phyloP scores from a whole-genome alignment of 2,797 vertebrate genomes.

The Bucorvus abyssinicus region DNA sequence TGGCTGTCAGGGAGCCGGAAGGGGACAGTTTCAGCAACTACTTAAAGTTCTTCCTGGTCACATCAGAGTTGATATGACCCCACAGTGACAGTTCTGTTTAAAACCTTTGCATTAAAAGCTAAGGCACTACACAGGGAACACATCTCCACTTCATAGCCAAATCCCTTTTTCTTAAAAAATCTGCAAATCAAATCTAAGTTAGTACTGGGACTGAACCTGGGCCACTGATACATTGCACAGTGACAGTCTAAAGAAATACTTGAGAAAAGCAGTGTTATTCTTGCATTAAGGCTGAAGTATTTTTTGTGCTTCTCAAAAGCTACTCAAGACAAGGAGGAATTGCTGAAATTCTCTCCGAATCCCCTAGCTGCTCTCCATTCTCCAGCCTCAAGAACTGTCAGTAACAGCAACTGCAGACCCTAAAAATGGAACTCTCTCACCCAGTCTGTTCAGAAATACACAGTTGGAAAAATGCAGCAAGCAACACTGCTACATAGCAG shows the following conservation, averaged over 20 bases:
- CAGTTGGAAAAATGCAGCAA: neutral
- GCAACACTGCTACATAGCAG: neutral
- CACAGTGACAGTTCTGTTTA: neutral
- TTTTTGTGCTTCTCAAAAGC: neutral
- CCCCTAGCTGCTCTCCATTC: neutral
- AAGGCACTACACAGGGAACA: neutral
- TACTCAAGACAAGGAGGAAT: neutral
- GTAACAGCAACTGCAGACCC: neutral
- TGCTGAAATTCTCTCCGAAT: neutral
- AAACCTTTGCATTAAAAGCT: neutral
- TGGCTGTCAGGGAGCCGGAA: neutral
- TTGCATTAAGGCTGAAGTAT: neutral
- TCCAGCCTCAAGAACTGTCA: neutral
- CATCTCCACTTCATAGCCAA: neutral
- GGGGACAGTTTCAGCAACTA: neutral
- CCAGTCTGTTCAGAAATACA: neutral
- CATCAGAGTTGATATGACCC: neutral
- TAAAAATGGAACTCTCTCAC: neutral
- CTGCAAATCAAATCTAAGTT: neutral
- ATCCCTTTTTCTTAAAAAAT: neutral
- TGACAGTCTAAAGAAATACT: neutral
- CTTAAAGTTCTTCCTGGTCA: neutral
- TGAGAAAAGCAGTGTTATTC: neutral
- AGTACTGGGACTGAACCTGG: neutral
- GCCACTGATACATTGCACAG: neutral